Evolutionary conservation across 2,888 invertebrate species (phyloP).

Genomic region (Megalurothrips usitatus): DNA sequence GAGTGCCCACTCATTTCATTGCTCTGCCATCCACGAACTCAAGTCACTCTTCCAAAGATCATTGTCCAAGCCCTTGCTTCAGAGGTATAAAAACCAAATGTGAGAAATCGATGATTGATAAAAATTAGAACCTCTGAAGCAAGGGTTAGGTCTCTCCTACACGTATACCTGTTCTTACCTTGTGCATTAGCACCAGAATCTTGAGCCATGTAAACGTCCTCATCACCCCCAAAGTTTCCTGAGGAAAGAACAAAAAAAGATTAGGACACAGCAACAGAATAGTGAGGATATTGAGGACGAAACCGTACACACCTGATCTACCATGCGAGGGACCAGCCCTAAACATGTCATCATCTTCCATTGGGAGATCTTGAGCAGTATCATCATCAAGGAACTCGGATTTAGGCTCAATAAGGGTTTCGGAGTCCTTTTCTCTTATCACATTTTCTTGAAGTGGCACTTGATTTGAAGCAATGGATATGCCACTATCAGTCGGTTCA

Average conservation of each 20-base stretch:
- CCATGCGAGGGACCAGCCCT: neutral
- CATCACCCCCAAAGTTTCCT: neutral
- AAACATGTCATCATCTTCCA: slow-evolving; percentile 57
- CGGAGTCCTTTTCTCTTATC: slow-evolving; percentile 37
- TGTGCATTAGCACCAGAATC: neutral
- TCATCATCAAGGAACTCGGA: slow-evolving; percentile 66
- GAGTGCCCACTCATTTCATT: no score
- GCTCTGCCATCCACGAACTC: no score
- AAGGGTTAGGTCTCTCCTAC: neutral
- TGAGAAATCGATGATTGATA: neutral
- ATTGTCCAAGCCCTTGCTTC: no score
- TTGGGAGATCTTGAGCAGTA: slow-evolving; percentile 76
- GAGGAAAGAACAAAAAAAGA: neutral
- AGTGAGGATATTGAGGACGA: neutral
- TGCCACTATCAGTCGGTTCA: slow-evolving; percentile 15
- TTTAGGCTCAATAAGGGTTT: slow-evolving; percentile 58
- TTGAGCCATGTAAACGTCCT: neutral
- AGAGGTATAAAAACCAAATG: no score
- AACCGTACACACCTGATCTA: neutral
- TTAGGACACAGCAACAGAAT: neutral
- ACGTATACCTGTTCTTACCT: slow-evolving; percentile 9
- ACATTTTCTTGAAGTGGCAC: slow-evolving; percentile 14
- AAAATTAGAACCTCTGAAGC: neutral
- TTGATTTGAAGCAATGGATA: neutral
- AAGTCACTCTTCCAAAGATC: no score